Conservation (phyloP, 2,113 vertebrate genomes). For the Oceanodroma tethys region DNA sequence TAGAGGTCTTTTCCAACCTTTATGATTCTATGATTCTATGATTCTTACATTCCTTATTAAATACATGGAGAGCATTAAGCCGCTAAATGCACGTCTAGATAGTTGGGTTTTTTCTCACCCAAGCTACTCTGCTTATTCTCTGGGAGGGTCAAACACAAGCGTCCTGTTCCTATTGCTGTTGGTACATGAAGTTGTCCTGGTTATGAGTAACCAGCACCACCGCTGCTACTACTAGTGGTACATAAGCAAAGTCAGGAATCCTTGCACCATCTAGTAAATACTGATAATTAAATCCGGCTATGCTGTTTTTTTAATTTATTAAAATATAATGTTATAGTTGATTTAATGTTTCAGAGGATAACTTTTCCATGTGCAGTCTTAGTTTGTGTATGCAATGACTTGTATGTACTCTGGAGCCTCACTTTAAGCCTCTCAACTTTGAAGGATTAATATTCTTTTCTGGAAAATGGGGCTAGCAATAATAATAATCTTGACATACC, state of each 20-base stretch:
- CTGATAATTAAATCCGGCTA: neutral
- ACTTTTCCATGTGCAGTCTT: neutral
- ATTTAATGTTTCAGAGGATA: neutral
- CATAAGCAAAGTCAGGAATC: neutral
- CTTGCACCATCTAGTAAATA: neutral
- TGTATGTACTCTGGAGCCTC: neutral
- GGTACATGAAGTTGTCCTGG: neutral
- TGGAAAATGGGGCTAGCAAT: neutral
- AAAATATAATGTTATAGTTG: neutral
- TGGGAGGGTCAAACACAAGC: neutral
- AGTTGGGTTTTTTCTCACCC: neutral
- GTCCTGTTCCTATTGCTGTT: neutral
- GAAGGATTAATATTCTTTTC: neutral
- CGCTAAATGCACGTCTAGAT: neutral
- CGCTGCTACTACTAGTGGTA: neutral
- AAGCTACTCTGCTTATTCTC: neutral
- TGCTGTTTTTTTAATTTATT: neutral
- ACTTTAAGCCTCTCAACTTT: neutral
- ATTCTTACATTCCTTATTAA: neutral
- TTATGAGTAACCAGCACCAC: neutral
- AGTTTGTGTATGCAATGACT: neutral
- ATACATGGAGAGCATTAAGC: neutral
- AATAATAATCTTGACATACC: neutral
- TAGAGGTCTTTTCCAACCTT: no score
- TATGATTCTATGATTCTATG: no score